Evolutionary conservation across 2,797 vertebrate species (phyloP).

Genomic region (Anguilla obscura): DNA sequence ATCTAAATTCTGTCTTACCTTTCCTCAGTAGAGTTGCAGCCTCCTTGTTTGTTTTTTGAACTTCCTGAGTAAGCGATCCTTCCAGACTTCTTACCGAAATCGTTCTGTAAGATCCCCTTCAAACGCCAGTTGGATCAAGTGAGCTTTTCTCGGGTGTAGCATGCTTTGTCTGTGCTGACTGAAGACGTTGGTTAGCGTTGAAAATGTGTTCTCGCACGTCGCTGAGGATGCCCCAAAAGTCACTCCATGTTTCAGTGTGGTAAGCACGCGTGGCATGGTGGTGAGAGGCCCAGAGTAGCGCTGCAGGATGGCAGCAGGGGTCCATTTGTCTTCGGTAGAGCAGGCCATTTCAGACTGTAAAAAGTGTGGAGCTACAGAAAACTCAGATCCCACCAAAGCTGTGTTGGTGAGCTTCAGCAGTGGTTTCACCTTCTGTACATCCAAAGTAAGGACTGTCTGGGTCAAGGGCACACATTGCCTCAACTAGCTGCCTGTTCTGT

Average conservation of each 20-base stretch:
- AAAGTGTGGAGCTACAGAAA: neutral
- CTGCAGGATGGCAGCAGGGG: neutral
- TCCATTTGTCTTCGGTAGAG: conserved; percentile 8
- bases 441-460: neutral
- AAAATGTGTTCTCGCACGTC: conserved; percentile 19
- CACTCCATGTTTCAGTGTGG: conserved; percentile 10
- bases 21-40: no score
- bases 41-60: neutral
- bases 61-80: neutral
- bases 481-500: neutral
- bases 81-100: neutral
- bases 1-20: no score
- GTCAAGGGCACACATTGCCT: conserved; percentile 4
- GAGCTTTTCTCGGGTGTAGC: conserved; percentile 16
- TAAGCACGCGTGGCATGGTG: conserved; percentile 7
- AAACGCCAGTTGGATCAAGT: neutral
- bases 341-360: neutral
- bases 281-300: conserved; percentile 21
- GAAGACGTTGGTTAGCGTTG: conserved; percentile 18
- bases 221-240: conserved; percentile 14
- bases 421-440: neutral
- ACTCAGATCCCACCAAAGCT: neutral
- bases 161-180: conserved; percentile 11
- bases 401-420: neutral
- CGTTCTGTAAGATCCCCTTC: conserved; percentile 6